A percentile compares a stretch with the other conserved stretches of the same genome.
phyloP scores from a whole-genome alignment of 2,888 invertebrate genomes.

The Pterostichus madidus region DNA sequence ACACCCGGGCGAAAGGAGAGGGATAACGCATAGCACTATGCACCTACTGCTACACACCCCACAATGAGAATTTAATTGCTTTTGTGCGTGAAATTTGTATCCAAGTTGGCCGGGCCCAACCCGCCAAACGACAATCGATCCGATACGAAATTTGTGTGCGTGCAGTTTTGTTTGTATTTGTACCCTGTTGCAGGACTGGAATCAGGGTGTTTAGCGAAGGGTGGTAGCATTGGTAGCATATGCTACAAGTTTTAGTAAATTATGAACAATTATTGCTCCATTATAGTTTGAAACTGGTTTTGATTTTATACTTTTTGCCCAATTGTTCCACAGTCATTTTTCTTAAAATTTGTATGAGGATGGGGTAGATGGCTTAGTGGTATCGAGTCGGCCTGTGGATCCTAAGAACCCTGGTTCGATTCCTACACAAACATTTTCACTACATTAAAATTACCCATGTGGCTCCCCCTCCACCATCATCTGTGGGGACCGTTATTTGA shows the following conservation, averaged over 20 bases:
- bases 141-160: constrained; percentile 46
- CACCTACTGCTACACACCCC: constrained; percentile 24
- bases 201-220: constrained; percentile 15
- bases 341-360: no score
- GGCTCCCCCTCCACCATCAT: no score
- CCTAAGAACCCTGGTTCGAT: no score
- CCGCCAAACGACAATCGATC: constrained; percentile 54
- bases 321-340: no score
- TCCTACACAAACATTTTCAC: no score
- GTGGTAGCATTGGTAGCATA: no score
- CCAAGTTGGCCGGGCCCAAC: constrained; percentile 42
- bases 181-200: not conserved
- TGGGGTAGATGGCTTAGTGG: no score
- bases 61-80: constrained; percentile 64
- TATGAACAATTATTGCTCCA: not conserved
- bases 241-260: not conserved
- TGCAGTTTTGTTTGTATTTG: constrained; percentile 21
- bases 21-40: constrained; percentile 48
- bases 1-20: constrained; percentile 7
- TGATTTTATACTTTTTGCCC: no score
- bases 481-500: no score
- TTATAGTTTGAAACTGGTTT: not conserved
- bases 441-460: no score
- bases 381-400: no score
- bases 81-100: constrained; percentile 65